Evolutionary conservation across 1,140 invertebrate genomes (phyloP), one percentile per base, ranked within the genome.

Genomic region (Daktulosphaira vitifoliae): DNA sequence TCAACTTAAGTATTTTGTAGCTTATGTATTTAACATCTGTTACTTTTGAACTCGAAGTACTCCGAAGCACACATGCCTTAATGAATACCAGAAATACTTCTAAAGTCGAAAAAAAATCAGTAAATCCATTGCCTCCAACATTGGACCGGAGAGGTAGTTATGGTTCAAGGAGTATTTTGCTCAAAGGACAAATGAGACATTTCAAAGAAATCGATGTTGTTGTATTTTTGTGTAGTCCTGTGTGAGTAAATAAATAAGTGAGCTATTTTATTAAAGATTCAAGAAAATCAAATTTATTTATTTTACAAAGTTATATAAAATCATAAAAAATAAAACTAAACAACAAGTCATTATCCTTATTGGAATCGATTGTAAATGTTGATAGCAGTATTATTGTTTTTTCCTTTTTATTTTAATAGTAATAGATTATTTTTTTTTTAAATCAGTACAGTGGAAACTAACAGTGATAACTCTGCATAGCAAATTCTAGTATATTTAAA

Each of bases 151-250:
- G 84, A 23, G 83, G 83, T 6, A 88, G 85, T 22, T 84, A 88
- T 68, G 85, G 84, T 8, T 74, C 82, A 0, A 78, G 82, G 9
- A 84, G 85, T 56, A 83, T 90, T 22, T 72, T 89, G 9, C 74
- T 89, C 0, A 88, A 89, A 70, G 90, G 90, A n/a, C 88, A 92
- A 71, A 90, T 93, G 81, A 83, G 85, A 71, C 84, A 85, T 70
- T 77, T 93, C 1, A 81, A 85, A 46, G 87, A 91, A 67, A 83
- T 89, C 33, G 83, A 87, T 54, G 81, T 82, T 0, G 81, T 92
- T 13, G 84, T 90, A 49, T 94, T 90, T 71, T 77, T 93, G 0
- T 92, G 90, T 71, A 89, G 87, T 72, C 90, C 90, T 9, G 75
- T 92, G 85, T 92, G 76, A 83, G 85, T 81, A 39, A 33, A 26